Evolutionary conservation across 2,797 vertebrate genomes (phyloP).

Genomic region (Micropoecilia bifurca): DNA sequence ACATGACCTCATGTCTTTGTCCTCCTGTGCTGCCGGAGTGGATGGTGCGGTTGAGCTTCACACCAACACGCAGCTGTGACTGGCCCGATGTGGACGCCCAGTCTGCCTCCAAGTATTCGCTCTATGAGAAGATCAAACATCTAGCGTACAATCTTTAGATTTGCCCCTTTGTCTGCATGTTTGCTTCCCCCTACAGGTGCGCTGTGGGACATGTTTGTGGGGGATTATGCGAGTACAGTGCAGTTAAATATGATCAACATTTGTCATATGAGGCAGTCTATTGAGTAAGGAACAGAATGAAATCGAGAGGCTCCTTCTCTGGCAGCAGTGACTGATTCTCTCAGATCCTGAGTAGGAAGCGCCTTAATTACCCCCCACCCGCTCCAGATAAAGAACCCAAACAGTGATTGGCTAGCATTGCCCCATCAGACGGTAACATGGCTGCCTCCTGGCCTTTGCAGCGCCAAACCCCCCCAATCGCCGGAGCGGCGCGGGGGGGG

Average conservation of each 20-base stretch:
- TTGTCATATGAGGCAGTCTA: constrained; percentile 41
- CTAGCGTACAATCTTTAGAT: constrained; percentile 66
- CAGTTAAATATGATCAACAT: constrained; percentile 46
- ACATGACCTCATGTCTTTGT: constrained; percentile 81
- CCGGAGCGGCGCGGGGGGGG: constrained; percentile 9
- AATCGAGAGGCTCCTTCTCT: constrained; percentile 62
- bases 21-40: constrained; percentile 65
- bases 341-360: constrained; percentile 79
- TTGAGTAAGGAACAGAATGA: constrained; percentile 50
- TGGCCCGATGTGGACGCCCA: constrained; percentile 39
- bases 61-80: constrained; percentile 30
- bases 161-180: constrained; percentile 35
- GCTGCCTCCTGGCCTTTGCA: constrained; percentile 55
- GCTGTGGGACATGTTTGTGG: constrained; percentile 42
- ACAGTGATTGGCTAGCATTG: constrained; percentile 76
- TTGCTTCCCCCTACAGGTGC: constrained; percentile 63
- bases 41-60: constrained; percentile 37
- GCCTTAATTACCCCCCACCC: constrained; percentile 62
- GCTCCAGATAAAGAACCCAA: constrained; percentile 67
- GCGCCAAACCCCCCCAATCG: constrained; percentile 28
- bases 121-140: constrained; percentile 66
- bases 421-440: constrained; percentile 61
- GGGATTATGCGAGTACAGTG: constrained; percentile 48
- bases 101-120: constrained; percentile 35
- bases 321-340: constrained; percentile 79